Evolutionary conservation across 2,797 vertebrate genomes (phyloP).

Genomic region (Crenuchus spilurus): DNA sequence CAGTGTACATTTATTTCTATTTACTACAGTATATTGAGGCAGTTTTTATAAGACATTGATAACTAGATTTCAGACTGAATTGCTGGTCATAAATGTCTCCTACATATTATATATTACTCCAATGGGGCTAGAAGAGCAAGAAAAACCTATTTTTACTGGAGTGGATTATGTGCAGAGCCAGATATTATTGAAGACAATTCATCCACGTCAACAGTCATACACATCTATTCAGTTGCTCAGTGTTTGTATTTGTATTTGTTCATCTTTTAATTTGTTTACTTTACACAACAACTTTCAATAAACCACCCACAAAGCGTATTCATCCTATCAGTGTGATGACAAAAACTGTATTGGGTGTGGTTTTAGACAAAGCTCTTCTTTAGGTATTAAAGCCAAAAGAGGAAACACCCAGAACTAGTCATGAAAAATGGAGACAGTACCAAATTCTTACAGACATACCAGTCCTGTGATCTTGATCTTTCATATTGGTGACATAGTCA

Average conservation of each 20-base stretch:
- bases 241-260: not conserved
- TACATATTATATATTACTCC: not conserved
- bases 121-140: not conserved
- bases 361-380: constrained; percentile 9
- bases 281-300: not conserved
- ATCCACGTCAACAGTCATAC: not conserved
- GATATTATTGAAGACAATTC: not conserved
- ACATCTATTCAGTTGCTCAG: not conserved
- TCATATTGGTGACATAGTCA: too few species aligned
- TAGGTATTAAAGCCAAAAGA: constrained; percentile 9
- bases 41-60: not conserved
- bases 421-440: not conserved
- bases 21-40: not conserved
- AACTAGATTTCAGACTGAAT: not conserved
- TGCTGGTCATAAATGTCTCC: constrained; percentile 13
- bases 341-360: constrained; percentile 4
- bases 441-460: not conserved
- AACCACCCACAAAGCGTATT: not conserved
- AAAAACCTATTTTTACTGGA: constrained; percentile 16
- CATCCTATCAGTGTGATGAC: not conserved
- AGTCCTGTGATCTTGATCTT: too few species aligned
- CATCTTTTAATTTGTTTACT: not conserved
- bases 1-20: not conserved
- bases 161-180: not conserved
- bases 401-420: constrained; percentile 2